These are phyloP conservation scores for Rambutsinella grinnellia DNA, from an alignment of 2,888 invertebrate genomes.

Conservation along the genomic window DNA sequence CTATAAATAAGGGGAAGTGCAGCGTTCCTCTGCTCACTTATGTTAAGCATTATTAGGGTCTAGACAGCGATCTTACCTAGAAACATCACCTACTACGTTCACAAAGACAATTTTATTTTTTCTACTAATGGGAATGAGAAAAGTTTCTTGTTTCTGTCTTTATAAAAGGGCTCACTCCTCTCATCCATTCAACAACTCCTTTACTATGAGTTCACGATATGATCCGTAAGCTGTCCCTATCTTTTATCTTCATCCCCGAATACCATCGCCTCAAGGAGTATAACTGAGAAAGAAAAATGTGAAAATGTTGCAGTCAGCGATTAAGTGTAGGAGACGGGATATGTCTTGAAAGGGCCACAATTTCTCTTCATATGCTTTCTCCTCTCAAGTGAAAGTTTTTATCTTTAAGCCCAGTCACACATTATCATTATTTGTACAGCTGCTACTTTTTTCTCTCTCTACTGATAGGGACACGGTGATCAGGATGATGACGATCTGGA, in stretches of 20 bases:
- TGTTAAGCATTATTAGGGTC: too few relatives aligned
- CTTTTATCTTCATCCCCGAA: neutral
- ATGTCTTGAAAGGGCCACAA: neutral
- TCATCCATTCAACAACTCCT: neutral
- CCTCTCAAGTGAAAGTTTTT: conserved; percentile 21
- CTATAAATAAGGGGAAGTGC: neutral
- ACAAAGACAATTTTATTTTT: conserved; percentile 29
- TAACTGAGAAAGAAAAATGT: conserved; percentile 32
- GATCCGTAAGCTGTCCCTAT: too few relatives aligned
- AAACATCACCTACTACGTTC: too few relatives aligned
- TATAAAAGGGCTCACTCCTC: conserved; percentile 1
- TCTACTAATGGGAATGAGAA: conserved; percentile 46
- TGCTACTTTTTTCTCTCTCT: conserved; percentile 55
- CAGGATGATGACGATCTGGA: conserved; percentile 29
- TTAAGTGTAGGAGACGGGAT: conserved; percentile 38
- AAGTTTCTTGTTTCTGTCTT: conserved; percentile 18
- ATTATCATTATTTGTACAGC: conserved; percentile 57
- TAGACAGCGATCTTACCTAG: too few relatives aligned
- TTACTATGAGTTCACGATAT: neutral
- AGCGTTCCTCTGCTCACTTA: too few relatives aligned
- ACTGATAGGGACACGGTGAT: neutral
- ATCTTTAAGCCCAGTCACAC: conserved; percentile 53
- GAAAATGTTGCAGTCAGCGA: conserved; percentile 34
- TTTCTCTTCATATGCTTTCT: neutral
- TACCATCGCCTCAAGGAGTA: neutral